A percentile compares a stretch with the other conserved stretches of the same genome.
Conservation (phyloP, 2,113 vertebrate genomes). For the Arenaria interpres region DNA sequence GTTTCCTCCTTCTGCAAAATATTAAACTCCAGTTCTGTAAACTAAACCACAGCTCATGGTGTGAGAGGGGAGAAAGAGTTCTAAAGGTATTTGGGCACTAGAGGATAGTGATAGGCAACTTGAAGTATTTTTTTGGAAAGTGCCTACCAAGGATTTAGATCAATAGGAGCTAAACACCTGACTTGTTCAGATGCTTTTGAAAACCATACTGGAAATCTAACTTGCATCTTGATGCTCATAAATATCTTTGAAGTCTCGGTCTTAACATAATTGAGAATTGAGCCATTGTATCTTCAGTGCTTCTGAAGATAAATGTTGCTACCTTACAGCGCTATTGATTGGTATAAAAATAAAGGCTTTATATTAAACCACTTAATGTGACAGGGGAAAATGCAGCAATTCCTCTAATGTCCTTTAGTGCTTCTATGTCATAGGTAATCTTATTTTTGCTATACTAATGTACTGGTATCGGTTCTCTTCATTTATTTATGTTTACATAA, state of each 20-base stretch:
- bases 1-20: background rate
- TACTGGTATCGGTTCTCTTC: slow-evolving; percentile 1
- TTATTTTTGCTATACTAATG: slow-evolving; percentile 47
- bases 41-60: background rate
- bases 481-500: slow-evolving; percentile 47
- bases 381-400: slow-evolving; percentile 27
- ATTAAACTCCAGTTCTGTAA: background rate
- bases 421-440: slow-evolving; percentile 22
- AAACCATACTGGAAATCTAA: slow-evolving; percentile 38
- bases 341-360: slow-evolving; percentile 65
- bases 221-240: slow-evolving; percentile 22
- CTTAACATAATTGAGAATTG: slow-evolving; percentile 39
- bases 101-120: background rate
- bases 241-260: slow-evolving; percentile 38
- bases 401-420: slow-evolving; percentile 29
- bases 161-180: background rate
- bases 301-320: slow-evolving; percentile 48
- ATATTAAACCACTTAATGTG: slow-evolving; percentile 63
- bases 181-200: slow-evolving; percentile 34
- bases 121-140: background rate
- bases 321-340: slow-evolving; percentile 57
- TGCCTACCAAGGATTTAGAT: background rate
- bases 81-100: background rate
- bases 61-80: background rate
- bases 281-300: slow-evolving; percentile 5